A percentile compares a stretch with the other conserved stretches of the same genome.
Conservation (phyloP, 2,888 invertebrate species). For the Syrista parreyssii region DNA sequence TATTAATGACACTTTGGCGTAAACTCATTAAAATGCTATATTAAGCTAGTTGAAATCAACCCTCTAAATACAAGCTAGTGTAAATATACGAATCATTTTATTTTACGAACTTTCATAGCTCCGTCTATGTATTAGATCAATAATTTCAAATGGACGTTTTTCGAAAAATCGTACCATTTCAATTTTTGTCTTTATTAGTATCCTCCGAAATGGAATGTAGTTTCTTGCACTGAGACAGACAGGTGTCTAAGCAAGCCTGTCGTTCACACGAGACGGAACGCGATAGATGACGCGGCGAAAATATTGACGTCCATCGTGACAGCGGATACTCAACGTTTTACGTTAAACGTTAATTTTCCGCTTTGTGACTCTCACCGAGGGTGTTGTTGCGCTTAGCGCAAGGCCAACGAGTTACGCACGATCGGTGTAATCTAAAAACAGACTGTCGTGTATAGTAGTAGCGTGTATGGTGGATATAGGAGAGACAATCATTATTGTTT, state of each 20-base stretch:
- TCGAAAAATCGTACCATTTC: too few species aligned
- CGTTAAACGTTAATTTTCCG: slow-evolving; percentile 43
- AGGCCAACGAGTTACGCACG: not conserved
- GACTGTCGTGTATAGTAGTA: not conserved
- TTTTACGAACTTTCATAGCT: not conserved
- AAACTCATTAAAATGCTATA: not conserved
- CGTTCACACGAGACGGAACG: slow-evolving; percentile 4
- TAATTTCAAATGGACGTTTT: not conserved
- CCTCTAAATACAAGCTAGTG: not conserved
- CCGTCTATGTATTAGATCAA: not conserved
- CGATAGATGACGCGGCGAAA: slow-evolving; percentile 1
- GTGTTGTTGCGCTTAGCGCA: not conserved
- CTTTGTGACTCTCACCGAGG: slow-evolving; percentile 12
- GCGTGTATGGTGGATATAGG: not conserved
- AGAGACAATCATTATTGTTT: not conserved
- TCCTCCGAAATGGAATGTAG: not conserved
- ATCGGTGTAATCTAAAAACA: not conserved
- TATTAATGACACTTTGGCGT: not conserved
- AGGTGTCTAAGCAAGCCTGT: not conserved
- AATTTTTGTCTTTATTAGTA: not conserved
- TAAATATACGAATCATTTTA: not conserved
- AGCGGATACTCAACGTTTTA: slow-evolving; percentile 36
- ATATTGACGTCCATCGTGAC: slow-evolving; percentile 6
- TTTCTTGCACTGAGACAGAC: not conserved
- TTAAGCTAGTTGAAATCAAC: not conserved